phyloP scores from a whole-genome alignment of 1,140 invertebrate species.

The Zaprionus taronus region DNA sequence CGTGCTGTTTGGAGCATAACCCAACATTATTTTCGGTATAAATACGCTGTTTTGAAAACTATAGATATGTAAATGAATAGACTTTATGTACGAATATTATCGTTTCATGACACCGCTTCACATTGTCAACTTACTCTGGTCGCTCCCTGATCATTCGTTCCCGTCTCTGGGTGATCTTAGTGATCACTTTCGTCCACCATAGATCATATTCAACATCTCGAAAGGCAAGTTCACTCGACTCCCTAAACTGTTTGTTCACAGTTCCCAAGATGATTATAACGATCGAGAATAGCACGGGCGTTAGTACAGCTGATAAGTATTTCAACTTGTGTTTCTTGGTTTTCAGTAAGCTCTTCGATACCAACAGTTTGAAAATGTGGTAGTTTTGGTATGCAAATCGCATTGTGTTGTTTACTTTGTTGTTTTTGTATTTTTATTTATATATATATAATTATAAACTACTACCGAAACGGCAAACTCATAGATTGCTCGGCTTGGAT shows the following conservation, averaged over 20 bases:
- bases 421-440: conserved; percentile 2
- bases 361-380: conserved; percentile 9
- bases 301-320: not conserved
- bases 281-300: conserved; percentile 14
- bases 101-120: not conserved
- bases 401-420: conserved; percentile 1
- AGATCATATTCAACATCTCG: not conserved
- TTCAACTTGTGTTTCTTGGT: conserved; percentile 15
- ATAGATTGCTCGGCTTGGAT: not conserved
- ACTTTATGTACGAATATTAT: not conserved
- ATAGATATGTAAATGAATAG: not conserved
- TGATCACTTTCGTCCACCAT: conserved; percentile 27
- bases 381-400: not conserved
- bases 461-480: not conserved
- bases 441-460: not conserved
- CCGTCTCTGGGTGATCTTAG: conserved; percentile 9
- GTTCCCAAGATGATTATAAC: not conserved
- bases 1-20: conserved; percentile 39
- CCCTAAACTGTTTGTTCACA: not conserved
- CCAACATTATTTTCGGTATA: conserved; percentile 35
- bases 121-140: conserved; percentile 13
- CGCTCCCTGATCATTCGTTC: conserved; percentile 12
- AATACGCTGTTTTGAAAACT: conserved; percentile 50
- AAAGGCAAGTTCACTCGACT: not conserved
- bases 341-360: conserved; percentile 20